Evolutionary conservation across 2,113 vertebrate species (phyloP).

Genomic region (Phycodurus eques): DNA sequence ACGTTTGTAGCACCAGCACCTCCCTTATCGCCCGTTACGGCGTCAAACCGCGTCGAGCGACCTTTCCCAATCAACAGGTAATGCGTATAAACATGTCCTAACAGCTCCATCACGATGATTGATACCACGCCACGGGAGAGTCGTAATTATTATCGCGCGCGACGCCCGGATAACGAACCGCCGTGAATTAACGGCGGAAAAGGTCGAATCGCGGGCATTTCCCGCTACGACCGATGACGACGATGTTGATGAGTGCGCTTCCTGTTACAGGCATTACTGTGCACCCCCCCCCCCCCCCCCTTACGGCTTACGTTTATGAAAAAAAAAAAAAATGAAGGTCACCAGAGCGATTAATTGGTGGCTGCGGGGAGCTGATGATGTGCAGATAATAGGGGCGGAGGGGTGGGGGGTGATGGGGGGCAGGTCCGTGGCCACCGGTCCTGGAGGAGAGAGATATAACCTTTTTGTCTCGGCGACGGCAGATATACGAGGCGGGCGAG

Average conservation of each 20-base stretch:
- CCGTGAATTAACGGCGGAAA: constrained; percentile 9
- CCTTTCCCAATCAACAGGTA: constrained; percentile 13
- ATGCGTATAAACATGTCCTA: constrained; percentile 23
- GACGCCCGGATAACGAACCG: background rate
- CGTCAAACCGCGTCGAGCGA: background rate
- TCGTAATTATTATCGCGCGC: constrained; percentile 43
- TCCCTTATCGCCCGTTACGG: background rate
- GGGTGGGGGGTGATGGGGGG: background rate
- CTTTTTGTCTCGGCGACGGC: constrained; percentile 73
- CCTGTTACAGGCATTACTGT: constrained; percentile 1
- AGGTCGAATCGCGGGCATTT: constrained; percentile 22
- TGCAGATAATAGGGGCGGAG: constrained; percentile 33
- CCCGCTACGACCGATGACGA: background rate
- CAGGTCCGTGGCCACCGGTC: constrained; percentile 34
- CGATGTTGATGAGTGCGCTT: constrained; percentile 15
- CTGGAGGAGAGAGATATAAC: constrained; percentile 66
- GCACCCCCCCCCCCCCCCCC: background rate
- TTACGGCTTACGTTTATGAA: constrained; percentile 14
- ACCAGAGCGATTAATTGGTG: constrained; percentile 34
- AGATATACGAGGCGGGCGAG: constrained; percentile 67
- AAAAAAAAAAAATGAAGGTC: constrained; percentile 31
- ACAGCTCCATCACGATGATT: constrained; percentile 27
- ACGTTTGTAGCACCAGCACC: background rate
- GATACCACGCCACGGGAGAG: constrained; percentile 21
- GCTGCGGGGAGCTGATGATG: constrained; percentile 36